A percentile compares a stretch with the other conserved stretches of the same genome.
Evolutionary conservation across 1,140 invertebrate genomes (phyloP).

Genomic region (Monomorium pharaonis): DNA sequence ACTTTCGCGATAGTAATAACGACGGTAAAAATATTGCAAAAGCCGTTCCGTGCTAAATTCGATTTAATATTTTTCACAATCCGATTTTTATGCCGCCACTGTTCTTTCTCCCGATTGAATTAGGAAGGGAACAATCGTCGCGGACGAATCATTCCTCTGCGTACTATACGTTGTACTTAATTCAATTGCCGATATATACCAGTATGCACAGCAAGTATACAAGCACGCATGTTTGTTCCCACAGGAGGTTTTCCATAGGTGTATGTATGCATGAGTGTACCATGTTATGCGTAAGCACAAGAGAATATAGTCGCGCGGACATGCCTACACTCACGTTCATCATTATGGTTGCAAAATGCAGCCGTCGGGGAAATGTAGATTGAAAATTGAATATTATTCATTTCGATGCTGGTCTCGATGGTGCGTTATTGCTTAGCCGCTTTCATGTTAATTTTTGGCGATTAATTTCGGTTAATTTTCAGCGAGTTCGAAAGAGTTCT

Average conservation of each 20-base stretch:
- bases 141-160: conserved; percentile 41
- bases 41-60: conserved; percentile 34
- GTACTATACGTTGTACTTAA: conserved; percentile 53
- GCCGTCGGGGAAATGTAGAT: conserved; percentile 34
- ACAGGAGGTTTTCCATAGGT: conserved; percentile 44
- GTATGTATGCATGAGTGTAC: not conserved
- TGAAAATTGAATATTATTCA: conserved; percentile 36
- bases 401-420: not conserved
- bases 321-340: not conserved
- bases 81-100: conserved; percentile 36
- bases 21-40: conserved; percentile 41
- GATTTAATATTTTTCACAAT: conserved; percentile 51
- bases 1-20: conserved; percentile 33
- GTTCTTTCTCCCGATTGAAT: conserved; percentile 49
- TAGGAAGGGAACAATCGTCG: conserved; percentile 50
- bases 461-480: not conserved
- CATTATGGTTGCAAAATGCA: conserved; percentile 63
- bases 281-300: conserved; percentile 54
- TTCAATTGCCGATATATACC: conserved; percentile 62
- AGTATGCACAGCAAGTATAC: conserved; percentile 29
- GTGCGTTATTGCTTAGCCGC: not conserved
- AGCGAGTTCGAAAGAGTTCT: not conserved
- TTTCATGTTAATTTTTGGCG: not conserved
- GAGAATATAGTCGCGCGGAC: conserved; percentile 15
- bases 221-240: conserved; percentile 64